Evolutionary conservation across 2,113 vertebrate species (phyloP), one percentile per base, ranked within the genome.

Genomic region (Gallinago media): DNA sequence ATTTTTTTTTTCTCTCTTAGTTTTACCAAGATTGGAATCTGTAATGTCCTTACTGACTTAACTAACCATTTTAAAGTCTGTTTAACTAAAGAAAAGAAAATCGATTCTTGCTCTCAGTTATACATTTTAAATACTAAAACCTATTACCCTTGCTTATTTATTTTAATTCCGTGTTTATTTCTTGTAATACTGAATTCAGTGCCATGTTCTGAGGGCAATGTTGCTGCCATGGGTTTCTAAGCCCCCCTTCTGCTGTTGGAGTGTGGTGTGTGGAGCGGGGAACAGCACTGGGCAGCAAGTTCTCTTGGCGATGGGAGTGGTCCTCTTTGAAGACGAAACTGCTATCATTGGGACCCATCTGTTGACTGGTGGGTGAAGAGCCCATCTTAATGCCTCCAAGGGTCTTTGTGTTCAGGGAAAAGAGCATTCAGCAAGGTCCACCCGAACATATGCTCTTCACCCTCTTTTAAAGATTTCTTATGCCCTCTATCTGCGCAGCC

Each of bases 131-230:
- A 77, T 34, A 11, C 32, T 62, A 26, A 81, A 50, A 71, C 50
- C 42, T 56, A 10, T 59, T 27, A 19, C 29, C 16, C 27, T 59
- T 44, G 27, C 15, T 56, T 47, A 26, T 40, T 47, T 50, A 21
- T 49, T 44, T 55, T 58, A 58, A 22, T 58, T 34, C 26, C 6
- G 3, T 38, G 22, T 13, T 56, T 47, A 26, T 47, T 54, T 50
- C 31, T 49, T 44, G 62, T 58, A 34, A 58, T 58, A 14, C 26
- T 58, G 32, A 38, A n/a, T 62, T 58, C 84, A 52, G 8, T 76
- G 32, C 32, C 0, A 0, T 50, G 7, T 50, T 50, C 15, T 0
- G 3, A 11, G 40, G 29, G 6, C n/a, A 61, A 5, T 3, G 20
- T 5, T 54, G 50, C 15, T 73, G 15, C 15, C 2, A 0, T 59